Conservation (phyloP, 2,888 invertebrate genomes). For the Nineta flava region DNA sequence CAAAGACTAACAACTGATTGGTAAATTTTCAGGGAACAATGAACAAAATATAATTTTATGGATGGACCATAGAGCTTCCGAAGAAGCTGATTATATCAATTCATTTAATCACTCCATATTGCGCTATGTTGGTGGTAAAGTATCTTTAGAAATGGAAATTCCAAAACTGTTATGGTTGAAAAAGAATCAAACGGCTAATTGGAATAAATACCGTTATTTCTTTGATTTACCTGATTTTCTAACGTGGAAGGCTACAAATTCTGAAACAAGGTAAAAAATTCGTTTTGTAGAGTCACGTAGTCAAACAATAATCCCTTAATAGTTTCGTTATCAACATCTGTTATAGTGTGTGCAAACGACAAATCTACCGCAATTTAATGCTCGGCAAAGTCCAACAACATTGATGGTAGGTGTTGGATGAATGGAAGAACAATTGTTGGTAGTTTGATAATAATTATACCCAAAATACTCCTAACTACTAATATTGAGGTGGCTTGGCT, state of each 20-base stretch:
- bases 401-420: no score
- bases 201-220: slow-evolving; percentile 55
- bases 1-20: not conserved
- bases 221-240: slow-evolving; percentile 90
- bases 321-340: not conserved
- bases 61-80: slow-evolving; percentile 80
- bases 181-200: slow-evolving; percentile 46
- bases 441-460: no score
- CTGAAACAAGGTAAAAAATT: slow-evolving; percentile 37
- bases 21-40: slow-evolving; percentile 35
- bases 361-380: not conserved
- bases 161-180: slow-evolving; percentile 92
- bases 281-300: not conserved
- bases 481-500: no score
- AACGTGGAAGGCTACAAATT: slow-evolving; percentile 80
- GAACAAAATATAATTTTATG: slow-evolving; percentile 77
- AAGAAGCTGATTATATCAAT: slow-evolving; percentile 71
- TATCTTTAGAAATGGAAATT: slow-evolving; percentile 93
- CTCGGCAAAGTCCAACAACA: no score
- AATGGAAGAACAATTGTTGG: no score
- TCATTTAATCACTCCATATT: slow-evolving; percentile 55
- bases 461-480: no score
- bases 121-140: slow-evolving; percentile 76
- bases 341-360: not conserved
- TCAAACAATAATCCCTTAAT: no score